Conservation (phyloP, 2,888 invertebrate genomes). For the Brachycybe producta region DNA sequence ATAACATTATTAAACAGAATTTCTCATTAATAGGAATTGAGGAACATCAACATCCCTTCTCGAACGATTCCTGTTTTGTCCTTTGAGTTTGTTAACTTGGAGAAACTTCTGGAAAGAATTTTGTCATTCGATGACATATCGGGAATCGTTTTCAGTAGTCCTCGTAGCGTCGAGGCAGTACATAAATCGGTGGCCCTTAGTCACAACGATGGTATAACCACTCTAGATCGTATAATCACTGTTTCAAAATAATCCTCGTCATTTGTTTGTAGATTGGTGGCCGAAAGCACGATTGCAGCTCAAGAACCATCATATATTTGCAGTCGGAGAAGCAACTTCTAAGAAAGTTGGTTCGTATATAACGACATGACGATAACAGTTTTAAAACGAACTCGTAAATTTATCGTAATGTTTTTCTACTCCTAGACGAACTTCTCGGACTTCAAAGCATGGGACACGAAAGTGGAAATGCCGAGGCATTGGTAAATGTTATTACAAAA, state of each 20-base stretch:
- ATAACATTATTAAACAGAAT: neutral
- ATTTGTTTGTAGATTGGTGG: too few relatives aligned
- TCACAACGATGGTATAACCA: too few relatives aligned
- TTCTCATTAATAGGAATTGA: slow-evolving; percentile 1
- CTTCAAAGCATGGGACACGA: slow-evolving; percentile 2
- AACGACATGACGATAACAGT: too few relatives aligned
- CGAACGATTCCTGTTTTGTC: neutral
- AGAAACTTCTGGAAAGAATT: neutral
- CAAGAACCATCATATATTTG: neutral
- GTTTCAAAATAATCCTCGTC: too few relatives aligned
- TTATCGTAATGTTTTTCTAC: too few relatives aligned
- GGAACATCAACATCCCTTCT: neutral
- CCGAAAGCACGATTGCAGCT: too few relatives aligned
- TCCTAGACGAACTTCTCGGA: neutral
- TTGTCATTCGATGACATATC: neutral
- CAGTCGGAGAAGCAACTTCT: slow-evolving; percentile 10
- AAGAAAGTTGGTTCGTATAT: slow-evolving; percentile 1
- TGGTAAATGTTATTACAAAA: slow-evolving; percentile 6
- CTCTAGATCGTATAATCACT: too few relatives aligned
- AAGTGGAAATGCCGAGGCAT: slow-evolving; percentile 6
- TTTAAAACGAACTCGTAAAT: too few relatives aligned
- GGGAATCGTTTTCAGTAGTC: slow-evolving; percentile 12
- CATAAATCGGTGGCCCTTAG: too few relatives aligned
- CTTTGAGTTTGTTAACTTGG: slow-evolving; percentile 10
- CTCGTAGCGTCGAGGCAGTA: slow-evolving; percentile 13